A percentile compares a stretch with the other conserved stretches of the same genome.
These are phyloP conservation scores for Lepidonotus clava DNA, from an alignment of 2,888 invertebrate species.

Conservation along the genomic window DNA sequence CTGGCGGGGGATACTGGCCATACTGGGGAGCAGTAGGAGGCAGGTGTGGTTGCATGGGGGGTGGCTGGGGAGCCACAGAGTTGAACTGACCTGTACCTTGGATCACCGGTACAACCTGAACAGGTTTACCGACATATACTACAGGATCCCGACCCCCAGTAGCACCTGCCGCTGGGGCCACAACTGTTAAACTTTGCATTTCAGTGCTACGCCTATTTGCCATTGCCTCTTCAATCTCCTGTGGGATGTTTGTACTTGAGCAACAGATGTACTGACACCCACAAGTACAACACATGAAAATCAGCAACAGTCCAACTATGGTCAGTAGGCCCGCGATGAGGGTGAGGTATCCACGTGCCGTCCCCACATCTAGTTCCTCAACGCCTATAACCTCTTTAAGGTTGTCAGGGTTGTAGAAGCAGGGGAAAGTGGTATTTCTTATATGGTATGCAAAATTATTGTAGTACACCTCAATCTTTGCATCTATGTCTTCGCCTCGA, in stretches of 20 bases:
- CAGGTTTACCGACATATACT: not conserved
- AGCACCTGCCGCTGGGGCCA: not conserved
- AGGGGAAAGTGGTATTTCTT: not conserved
- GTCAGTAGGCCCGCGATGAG: not conserved
- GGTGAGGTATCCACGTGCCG: not conserved
- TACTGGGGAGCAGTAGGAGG: not conserved
- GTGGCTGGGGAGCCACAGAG: not conserved
- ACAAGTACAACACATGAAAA: not conserved
- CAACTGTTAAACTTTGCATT: not conserved
- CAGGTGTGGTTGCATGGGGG: not conserved
- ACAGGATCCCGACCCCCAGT: not conserved
- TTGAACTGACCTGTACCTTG: not conserved
- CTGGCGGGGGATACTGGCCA: conserved; percentile 1
- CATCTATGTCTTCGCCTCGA: not conserved
- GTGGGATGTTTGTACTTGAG: not conserved
- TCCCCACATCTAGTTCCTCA: not conserved
- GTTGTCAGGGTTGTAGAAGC: not conserved
- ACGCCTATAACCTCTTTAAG: not conserved
- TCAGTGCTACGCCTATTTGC: not conserved
- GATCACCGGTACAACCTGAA: not conserved
- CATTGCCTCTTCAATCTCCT: not conserved
- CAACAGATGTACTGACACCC: conserved; percentile 7
- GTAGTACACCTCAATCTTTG: not conserved
- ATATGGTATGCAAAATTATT: not conserved
- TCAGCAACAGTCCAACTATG: not conserved